Evolutionary conservation across 2,888 invertebrate genomes (phyloP), one percentile per base, ranked within the genome.

Genomic region (Zhuqinia jingwanae): DNA sequence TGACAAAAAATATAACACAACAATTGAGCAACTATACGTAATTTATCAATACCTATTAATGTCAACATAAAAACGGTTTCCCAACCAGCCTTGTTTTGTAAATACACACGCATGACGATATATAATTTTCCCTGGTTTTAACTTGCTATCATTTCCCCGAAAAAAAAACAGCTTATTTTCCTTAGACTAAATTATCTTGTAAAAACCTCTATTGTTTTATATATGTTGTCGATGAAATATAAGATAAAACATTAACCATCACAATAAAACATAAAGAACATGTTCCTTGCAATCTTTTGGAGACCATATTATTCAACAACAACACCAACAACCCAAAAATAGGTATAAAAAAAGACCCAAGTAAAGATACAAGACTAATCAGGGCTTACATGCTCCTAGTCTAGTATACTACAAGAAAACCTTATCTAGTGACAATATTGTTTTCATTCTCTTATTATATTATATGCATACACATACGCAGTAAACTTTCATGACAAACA

Each of bases 401-500:
- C n/a, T n/a, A n/a, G n/a, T n/a, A n/a, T n/a, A n/a, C n/a, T n/a
- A n/a, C n/a, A n/a, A n/a, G n/a, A n/a, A n/a, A n/a, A n/a, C n/a
- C n/a, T n/a, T n/a, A n/a, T n/a, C n/a, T n/a, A 75, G 50, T 30
- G n/a, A 6, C 56, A 30, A 36, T 56, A 27, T n/a, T 73, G 56
- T 56, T 75, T 75, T 56, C 36, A 56, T n/a, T n/a, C n/a, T n/a
- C n/a, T n/a, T n/a, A n/a, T n/a, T n/a, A n/a, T n/a, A n/a, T n/a
- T n/a, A n/a, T n/a, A n/a, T n/a, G n/a, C n/a, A n/a, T n/a, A n/a
- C n/a, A n/a, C n/a, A n/a, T n/a, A n/a, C n/a, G 22, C 30, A 76
- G 42, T 50, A 73, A 73, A 25, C n/a, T n/a, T n/a, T n/a, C n/a
- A n/a, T n/a, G n/a, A n/a, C 42, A 36, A 47, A 77, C 36, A 78